These are phyloP conservation scores for Nasonia oneida DNA, from an alignment of 2,888 invertebrate species.

Conservation along the genomic window DNA sequence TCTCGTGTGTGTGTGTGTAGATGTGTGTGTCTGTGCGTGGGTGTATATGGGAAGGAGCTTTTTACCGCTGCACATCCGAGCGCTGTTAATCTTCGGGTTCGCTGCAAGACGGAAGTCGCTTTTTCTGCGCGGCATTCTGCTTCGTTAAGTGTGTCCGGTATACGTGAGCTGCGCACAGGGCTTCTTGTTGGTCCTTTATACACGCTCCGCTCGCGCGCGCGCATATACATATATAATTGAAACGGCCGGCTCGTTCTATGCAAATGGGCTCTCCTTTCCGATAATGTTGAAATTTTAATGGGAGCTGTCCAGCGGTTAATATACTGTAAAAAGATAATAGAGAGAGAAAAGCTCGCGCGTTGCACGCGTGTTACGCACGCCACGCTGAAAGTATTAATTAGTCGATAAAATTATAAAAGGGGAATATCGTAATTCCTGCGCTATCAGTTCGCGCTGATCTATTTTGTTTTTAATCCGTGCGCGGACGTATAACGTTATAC, in stretches of 20 bases:
- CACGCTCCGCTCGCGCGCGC: background rate
- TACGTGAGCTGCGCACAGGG: background rate
- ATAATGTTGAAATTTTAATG: too few relatives aligned
- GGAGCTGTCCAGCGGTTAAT: too few relatives aligned
- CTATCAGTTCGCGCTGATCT: background rate
- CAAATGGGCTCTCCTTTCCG: background rate
- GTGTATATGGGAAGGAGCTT: background rate
- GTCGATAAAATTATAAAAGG: background rate
- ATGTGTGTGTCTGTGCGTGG: background rate
- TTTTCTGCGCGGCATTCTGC: background rate
- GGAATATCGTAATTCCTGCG: background rate
- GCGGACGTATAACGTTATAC: background rate
- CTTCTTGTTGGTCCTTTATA: background rate
- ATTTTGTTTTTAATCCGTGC: background rate
- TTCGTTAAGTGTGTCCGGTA: background rate
- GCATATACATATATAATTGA: background rate
- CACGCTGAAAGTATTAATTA: background rate
- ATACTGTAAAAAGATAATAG: background rate
- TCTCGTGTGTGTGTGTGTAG: background rate
- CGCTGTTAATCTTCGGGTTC: constrained; percentile 23
- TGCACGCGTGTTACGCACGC: too few relatives aligned
- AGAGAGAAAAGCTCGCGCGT: too few relatives aligned
- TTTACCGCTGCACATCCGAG: background rate
- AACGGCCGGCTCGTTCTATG: background rate
- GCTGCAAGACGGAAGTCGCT: background rate